phyloP scores from a whole-genome alignment of 2,113 vertebrate genomes.

The Nerophis ophidion region DNA sequence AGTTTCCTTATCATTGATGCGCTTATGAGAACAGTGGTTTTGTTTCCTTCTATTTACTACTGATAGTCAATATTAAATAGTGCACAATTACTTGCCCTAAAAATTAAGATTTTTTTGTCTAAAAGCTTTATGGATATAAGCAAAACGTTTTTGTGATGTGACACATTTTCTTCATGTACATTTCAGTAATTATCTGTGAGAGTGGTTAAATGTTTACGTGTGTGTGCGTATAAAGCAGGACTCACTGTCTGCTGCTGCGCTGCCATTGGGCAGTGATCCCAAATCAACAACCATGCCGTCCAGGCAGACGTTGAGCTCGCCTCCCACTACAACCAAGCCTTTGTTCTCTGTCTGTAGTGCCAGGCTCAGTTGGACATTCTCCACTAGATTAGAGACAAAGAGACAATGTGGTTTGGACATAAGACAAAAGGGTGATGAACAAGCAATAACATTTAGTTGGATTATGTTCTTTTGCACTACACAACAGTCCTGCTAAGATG shows the following conservation, averaged over 20 bases:
- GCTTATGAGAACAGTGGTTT: no score
- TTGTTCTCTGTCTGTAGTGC: conserved; percentile 94
- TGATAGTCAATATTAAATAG: no score
- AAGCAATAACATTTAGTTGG: background rate
- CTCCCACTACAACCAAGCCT: conserved; percentile 86
- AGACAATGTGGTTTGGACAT: background rate
- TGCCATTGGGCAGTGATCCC: conserved; percentile 85
- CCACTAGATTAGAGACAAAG: conserved; percentile 72
- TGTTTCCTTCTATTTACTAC: no score
- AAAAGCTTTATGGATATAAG: no score
- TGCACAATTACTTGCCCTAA: no score
- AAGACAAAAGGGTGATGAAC: background rate
- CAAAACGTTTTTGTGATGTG: no score
- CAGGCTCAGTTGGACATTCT: conserved; percentile 90
- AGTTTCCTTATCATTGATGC: no score
- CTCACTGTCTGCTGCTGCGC: conserved; percentile 83
- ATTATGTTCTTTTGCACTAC: no score
- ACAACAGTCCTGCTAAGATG: no score
- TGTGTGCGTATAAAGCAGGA: conserved; percentile 52
- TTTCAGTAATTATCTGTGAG: background rate
- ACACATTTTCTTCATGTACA: no score
- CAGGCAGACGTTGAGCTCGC: conserved; percentile 93
- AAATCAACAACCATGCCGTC: conserved; percentile 89
- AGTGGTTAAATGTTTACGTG: conserved; percentile 2
- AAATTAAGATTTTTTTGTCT: no score